Evolutionary conservation across 1,140 invertebrate genomes (phyloP).

Genomic region (Cryptotermes secundus): DNA sequence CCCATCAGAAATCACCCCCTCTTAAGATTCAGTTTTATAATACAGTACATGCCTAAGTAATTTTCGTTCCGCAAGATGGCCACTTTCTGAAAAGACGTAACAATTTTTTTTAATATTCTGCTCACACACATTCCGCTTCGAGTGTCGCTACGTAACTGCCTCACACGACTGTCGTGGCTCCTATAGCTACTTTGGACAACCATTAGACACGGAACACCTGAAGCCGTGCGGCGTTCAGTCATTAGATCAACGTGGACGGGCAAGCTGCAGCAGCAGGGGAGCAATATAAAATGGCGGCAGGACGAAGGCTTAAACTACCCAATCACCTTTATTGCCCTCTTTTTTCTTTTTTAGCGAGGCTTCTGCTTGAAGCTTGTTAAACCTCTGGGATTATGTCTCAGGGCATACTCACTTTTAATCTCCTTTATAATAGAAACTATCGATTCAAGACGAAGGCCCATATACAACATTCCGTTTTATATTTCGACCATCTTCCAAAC

Average conservation of each 20-base stretch:
- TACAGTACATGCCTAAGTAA: too few relatives aligned
- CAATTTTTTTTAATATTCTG: too few relatives aligned
- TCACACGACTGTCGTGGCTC: too few relatives aligned
- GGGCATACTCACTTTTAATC: too few relatives aligned
- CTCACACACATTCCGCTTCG: too few relatives aligned
- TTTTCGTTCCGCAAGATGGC: too few relatives aligned
- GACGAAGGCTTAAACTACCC: not conserved
- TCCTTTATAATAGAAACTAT: not conserved
- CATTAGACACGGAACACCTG: not conserved
- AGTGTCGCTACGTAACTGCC: too few relatives aligned
- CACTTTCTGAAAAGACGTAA: too few relatives aligned
- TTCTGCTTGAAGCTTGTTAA: not conserved
- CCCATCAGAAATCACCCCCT: too few relatives aligned
- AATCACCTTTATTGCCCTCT: not conserved
- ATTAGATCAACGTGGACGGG: not conserved
- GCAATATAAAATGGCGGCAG: constrained; percentile 5
- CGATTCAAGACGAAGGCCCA: not conserved
- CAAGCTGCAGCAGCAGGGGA: not conserved
- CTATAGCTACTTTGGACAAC: not conserved
- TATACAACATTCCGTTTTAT: not conserved
- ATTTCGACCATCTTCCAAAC: too few relatives aligned
- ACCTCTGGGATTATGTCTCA: not conserved
- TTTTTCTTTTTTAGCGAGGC: not conserved
- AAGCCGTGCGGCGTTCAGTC: not conserved
- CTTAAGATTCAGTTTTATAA: too few relatives aligned